Conservation (phyloP, 2,113 vertebrate genomes). For the Tyrannus savana region DNA sequence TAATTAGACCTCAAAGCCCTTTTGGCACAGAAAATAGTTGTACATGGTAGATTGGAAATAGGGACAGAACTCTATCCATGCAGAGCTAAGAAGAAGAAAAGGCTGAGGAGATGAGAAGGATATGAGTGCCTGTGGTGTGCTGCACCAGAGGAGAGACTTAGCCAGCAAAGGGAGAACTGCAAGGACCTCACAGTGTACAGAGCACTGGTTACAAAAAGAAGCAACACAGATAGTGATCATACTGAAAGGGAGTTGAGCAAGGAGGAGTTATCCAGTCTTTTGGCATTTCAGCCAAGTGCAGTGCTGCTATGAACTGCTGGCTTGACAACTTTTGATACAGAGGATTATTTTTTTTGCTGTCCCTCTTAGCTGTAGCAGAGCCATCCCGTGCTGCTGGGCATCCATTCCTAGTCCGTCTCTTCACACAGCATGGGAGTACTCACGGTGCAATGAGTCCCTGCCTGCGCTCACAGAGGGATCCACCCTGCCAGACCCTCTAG, state of each 20-base stretch:
- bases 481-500: background rate
- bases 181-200: background rate
- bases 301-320: background rate
- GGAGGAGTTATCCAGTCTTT: background rate
- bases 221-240: accelerated
- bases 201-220: accelerated
- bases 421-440: accelerated
- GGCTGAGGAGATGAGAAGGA: background rate
- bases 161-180: background rate
- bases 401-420: accelerated
- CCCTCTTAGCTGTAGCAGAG: background rate
- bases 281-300: background rate
- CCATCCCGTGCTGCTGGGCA: background rate
- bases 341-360: background rate
- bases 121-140: accelerated
- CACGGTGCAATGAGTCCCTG: background rate
- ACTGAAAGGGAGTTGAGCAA: background rate
- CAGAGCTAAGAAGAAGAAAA: background rate
- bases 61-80: background rate
- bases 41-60: background rate
- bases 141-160: background rate
- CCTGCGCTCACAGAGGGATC: accelerated
- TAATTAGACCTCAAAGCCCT: background rate
- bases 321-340: background rate
- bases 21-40: background rate